Evolutionary conservation across 2,113 vertebrate genomes (phyloP), one percentile per base, ranked within the genome.

Genomic region (Collichthys lucidus): DNA sequence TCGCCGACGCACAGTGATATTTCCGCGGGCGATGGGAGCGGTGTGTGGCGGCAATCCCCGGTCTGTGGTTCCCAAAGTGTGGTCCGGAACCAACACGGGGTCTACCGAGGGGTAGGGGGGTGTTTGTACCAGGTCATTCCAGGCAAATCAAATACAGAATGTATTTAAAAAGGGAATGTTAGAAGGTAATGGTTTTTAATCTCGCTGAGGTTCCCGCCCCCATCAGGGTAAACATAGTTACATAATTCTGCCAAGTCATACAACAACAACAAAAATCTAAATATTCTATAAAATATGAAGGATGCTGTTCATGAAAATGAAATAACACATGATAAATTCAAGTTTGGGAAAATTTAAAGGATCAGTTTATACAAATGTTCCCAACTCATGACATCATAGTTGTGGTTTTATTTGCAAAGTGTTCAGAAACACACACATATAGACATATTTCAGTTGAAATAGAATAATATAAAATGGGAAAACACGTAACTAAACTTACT

Each of bases 1-100:
- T 49, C 79, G 64, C 76, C 76, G 64, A 78, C 75, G 72, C 73
- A 20, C 80, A 15, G 42, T 35, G 64, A 84, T 55, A 52, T 78
- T 71, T 79, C 73, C 72, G 64, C 77, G 63, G 70, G 63, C 70
- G 68, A 55, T 31, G 77, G 67, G 76, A 82, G 80, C 79, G 63
- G 79, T 20, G 49, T 24, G 62, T 46, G 44, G 35, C 53, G 16
- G 35, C 50, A 29, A 11, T n/a, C 63, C 26, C 69, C 17, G 63
- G 10, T 24, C 59, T 26, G 78, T 31, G 84, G 69, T 70, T 87
- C 57, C 66, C 26, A 55, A 67, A 77, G 79, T 83, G 73, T 76
- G 77, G 60, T 75, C 71, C 77, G 67, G 71, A 24, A 53, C 77
- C 82, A 16, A 42, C 60, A 20, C 35, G 61, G 47, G 53, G 74